phyloP scores from a whole-genome alignment of 2,113 vertebrate species.

The Synodontis membranacea region DNA sequence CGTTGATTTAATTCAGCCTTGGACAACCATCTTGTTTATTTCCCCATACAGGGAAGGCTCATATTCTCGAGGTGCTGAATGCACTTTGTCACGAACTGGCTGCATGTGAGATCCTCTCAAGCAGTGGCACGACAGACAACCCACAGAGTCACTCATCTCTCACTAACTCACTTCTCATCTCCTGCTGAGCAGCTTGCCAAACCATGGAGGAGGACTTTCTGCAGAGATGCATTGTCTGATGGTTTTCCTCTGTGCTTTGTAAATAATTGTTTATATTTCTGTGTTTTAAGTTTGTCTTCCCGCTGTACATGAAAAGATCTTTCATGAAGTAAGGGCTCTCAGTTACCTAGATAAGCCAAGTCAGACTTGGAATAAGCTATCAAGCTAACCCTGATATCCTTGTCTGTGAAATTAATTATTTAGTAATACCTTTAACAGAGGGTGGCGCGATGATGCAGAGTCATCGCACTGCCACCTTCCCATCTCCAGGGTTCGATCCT shows the following conservation, averaged over 20 bases:
- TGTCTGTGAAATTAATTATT: neutral
- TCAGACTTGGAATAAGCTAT: neutral
- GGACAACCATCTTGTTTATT: conserved; percentile 12
- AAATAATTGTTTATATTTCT: conserved; percentile 32
- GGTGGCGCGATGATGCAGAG: neutral
- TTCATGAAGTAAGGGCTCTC: neutral
- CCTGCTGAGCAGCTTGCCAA: conserved; percentile 61
- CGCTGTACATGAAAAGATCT: neutral
- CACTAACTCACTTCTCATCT: conserved; percentile 62
- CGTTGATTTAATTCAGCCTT: neutral
- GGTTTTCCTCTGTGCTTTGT: neutral
- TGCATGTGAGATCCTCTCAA: conserved; percentile 79
- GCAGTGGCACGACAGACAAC: conserved; percentile 62
- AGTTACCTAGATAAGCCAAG: neutral
- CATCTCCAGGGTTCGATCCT: neutral
- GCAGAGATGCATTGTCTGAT: neutral
- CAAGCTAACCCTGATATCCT: neutral
- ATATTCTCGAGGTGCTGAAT: conserved; percentile 81
- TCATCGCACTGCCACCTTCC: neutral
- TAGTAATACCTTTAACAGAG: neutral
- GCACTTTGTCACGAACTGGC: conserved; percentile 82
- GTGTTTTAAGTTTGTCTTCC: conserved; percentile 7
- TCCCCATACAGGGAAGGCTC: conserved; percentile 70
- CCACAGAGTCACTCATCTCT: conserved; percentile 66
- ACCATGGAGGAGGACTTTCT: neutral